phyloP scores from a whole-genome alignment of 1,140 invertebrate species.

The Neodiprion lecontei region DNA sequence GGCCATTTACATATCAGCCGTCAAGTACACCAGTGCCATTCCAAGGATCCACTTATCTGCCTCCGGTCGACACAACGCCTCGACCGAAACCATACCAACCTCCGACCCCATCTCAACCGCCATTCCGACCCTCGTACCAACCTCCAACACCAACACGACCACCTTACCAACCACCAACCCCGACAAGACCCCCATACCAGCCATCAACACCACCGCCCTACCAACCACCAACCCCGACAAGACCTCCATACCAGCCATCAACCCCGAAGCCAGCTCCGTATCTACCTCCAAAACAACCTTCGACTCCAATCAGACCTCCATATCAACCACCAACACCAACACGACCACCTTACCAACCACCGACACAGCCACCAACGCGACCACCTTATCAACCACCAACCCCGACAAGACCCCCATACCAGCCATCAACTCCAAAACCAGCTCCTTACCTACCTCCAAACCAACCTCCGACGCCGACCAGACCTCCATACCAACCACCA shows the following conservation, averaged over 20 bases:
- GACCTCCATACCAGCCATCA: slow-evolving; percentile 10
- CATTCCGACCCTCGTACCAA: slow-evolving; percentile 17
- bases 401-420: slow-evolving; percentile 17
- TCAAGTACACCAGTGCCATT: slow-evolving; percentile 9
- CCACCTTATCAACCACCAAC: slow-evolving; percentile 24
- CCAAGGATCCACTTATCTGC: background rate
- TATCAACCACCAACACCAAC: slow-evolving; percentile 20
- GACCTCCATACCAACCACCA: slow-evolving; percentile 13
- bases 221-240: slow-evolving; percentile 3
- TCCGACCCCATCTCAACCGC: slow-evolving; percentile 14
- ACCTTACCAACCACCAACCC: slow-evolving; percentile 23
- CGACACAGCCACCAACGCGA: slow-evolving; percentile 16
- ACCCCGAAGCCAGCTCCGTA: slow-evolving; percentile 25
- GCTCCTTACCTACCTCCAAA: slow-evolving; percentile 20
- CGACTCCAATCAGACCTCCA: slow-evolving; percentile 18
- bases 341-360: slow-evolving; percentile 15
- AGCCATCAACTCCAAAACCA: slow-evolving; percentile 19
- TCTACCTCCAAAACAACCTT: slow-evolving; percentile 12
- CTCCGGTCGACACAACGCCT: background rate
- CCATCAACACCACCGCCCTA: slow-evolving; percentile 26
- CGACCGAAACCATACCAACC: slow-evolving; percentile 14
- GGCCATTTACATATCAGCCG: slow-evolving; percentile 16
- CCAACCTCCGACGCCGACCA: slow-evolving; percentile 17
- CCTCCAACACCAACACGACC: slow-evolving; percentile 22
- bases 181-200: slow-evolving; percentile 17